Conservation (phyloP, 2,113 vertebrate species). For the Cephalophus harveyi region DNA sequence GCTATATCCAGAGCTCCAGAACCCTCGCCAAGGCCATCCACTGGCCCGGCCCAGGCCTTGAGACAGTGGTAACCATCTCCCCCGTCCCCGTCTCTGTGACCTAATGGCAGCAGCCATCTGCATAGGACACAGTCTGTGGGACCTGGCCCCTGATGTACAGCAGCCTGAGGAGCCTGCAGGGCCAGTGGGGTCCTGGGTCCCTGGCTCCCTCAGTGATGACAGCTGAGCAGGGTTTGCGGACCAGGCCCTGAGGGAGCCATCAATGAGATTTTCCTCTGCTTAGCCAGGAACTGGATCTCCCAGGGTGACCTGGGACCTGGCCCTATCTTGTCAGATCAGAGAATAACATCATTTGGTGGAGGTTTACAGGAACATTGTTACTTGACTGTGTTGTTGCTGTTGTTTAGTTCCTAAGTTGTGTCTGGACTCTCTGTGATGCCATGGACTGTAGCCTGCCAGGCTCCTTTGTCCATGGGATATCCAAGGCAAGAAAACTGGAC, state of each 20-base stretch:
- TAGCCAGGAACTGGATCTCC: not conserved
- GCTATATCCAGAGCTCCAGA: not conserved
- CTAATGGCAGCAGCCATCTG: not conserved
- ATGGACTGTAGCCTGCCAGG: not conserved
- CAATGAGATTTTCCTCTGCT: not conserved
- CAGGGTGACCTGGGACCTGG: not conserved
- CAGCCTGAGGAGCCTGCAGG: not conserved
- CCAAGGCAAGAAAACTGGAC: not conserved
- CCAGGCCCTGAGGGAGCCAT: not conserved
- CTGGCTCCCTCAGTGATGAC: not conserved
- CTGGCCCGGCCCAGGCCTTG: not conserved
- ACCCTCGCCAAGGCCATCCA: not conserved
- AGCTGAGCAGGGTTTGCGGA: not conserved
- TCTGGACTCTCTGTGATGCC: not conserved
- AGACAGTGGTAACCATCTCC: not conserved
- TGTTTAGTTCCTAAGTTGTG: not conserved
- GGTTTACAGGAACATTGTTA: not conserved
- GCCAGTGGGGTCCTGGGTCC: not conserved
- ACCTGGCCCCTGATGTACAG: not conserved
- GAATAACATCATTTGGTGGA: not conserved
- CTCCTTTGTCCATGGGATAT: not conserved
- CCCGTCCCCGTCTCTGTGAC: rapidly evolving
- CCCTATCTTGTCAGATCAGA: not conserved
- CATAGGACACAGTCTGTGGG: not conserved
- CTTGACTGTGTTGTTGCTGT: not conserved